These are phyloP conservation scores for Motacilla alba DNA, from an alignment of 2,113 vertebrate species.

Conservation along the genomic window DNA sequence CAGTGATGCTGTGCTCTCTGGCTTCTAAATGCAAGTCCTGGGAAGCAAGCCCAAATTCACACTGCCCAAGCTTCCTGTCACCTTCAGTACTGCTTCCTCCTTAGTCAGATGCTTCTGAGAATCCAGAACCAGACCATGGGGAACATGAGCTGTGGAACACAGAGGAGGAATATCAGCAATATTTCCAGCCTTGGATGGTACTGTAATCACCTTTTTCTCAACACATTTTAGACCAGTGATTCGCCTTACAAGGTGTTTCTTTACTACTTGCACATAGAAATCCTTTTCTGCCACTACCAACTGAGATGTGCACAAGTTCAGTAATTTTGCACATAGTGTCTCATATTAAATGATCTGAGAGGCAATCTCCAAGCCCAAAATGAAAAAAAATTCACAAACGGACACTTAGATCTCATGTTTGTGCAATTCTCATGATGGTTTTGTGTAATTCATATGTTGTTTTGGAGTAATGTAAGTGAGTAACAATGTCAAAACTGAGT, in stretches of 20 bases:
- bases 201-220: background rate
- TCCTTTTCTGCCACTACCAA: background rate
- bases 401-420: background rate
- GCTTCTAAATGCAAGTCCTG: background rate
- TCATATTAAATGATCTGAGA: background rate
- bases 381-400: accelerated
- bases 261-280: background rate
- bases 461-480: background rate
- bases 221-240: background rate
- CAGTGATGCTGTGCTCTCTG: background rate
- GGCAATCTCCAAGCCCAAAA: background rate
- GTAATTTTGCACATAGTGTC: background rate
- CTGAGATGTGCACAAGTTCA: background rate
- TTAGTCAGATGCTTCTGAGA: background rate
- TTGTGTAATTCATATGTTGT: background rate
- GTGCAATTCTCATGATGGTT: background rate
- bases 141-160: background rate
- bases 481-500: background rate
- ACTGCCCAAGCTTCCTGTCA: background rate
- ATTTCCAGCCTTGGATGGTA: background rate
- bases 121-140: background rate
- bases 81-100: background rate
- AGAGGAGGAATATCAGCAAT: background rate
- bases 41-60: background rate
- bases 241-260: background rate